Evolutionary conservation across 1,140 invertebrate genomes (phyloP).

Genomic region (Leptinotarsa lineolata): DNA sequence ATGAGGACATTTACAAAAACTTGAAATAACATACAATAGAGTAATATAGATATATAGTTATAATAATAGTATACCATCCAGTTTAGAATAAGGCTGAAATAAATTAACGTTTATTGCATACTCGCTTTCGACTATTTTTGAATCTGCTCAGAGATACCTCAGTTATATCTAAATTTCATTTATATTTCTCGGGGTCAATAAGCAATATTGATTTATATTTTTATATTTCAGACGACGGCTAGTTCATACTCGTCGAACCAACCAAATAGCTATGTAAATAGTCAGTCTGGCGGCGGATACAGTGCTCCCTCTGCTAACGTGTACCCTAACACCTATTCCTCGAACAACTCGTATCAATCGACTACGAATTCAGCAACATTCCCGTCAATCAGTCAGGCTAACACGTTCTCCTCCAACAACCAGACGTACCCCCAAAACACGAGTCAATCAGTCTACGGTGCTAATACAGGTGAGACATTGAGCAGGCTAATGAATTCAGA

Average conservation of each 20-base stretch:
- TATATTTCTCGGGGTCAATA: not conserved
- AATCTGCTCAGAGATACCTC: too few relatives aligned
- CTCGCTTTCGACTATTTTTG: too few relatives aligned
- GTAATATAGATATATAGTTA: too few relatives aligned
- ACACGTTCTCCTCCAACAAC: slow-evolving; percentile 37
- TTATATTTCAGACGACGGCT: slow-evolving; percentile 41
- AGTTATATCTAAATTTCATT: too few relatives aligned
- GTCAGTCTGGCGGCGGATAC: slow-evolving; percentile 40
- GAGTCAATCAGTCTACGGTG: slow-evolving; percentile 54
- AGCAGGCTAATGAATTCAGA: slow-evolving; percentile 2
- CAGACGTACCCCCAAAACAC: slow-evolving; percentile 49
- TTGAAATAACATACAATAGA: too few relatives aligned
- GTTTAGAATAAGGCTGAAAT: too few relatives aligned
- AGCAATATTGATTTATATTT: not conserved
- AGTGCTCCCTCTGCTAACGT: slow-evolving; percentile 39
- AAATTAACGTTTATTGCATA: too few relatives aligned
- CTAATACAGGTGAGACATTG: slow-evolving; percentile 46
- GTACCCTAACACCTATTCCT: slow-evolving; percentile 47
- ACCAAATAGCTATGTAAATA: slow-evolving; percentile 45
- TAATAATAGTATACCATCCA: too few relatives aligned
- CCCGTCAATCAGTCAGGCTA: slow-evolving; percentile 49
- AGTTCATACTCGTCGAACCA: slow-evolving; percentile 51
- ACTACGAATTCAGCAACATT: slow-evolving; percentile 40
- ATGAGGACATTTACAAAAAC: too few relatives aligned
- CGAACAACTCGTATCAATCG: slow-evolving; percentile 42